Conservation (phyloP, 2,113 vertebrate genomes). For the Origma solitaria region DNA sequence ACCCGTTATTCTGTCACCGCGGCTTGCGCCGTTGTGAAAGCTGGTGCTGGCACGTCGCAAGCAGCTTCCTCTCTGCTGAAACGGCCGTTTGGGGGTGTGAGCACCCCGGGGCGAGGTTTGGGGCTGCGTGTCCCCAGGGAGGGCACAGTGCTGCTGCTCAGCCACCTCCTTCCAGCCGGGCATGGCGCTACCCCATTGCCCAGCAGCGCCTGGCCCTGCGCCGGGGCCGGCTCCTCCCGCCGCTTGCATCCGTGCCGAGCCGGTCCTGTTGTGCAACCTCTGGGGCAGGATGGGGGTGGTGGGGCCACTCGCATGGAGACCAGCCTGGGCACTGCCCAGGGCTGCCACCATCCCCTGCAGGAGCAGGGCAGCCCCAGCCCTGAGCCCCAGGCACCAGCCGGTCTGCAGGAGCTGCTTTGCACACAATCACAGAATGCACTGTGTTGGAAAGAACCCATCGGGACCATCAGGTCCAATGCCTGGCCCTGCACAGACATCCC, state of each 20-base stretch:
- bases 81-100: accelerated
- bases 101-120: accelerated
- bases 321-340: accelerated
- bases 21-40: not conserved
- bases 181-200: accelerated
- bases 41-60: not conserved
- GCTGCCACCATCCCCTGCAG: not conserved
- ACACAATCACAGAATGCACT: not conserved
- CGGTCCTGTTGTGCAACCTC: not conserved
- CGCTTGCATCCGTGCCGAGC: accelerated
- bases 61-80: not conserved
- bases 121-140: not conserved
- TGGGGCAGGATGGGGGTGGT: not conserved
- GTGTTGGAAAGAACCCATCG: not conserved
- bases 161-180: not conserved
- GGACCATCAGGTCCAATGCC: not conserved
- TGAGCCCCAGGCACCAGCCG: accelerated
- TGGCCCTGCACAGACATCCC: not conserved
- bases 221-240: accelerated
- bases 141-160: not conserved
- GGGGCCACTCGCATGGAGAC: accelerated
- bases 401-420: not conserved
- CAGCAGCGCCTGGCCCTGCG: accelerated
- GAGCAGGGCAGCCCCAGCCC: not conserved
- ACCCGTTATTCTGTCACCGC: accelerated